Percentiles rank a stretch among this genome's conserved stretches.
These are phyloP conservation scores for Melanargia galathea DNA, from an alignment of 2,888 invertebrate species.

Conservation along the genomic window DNA sequence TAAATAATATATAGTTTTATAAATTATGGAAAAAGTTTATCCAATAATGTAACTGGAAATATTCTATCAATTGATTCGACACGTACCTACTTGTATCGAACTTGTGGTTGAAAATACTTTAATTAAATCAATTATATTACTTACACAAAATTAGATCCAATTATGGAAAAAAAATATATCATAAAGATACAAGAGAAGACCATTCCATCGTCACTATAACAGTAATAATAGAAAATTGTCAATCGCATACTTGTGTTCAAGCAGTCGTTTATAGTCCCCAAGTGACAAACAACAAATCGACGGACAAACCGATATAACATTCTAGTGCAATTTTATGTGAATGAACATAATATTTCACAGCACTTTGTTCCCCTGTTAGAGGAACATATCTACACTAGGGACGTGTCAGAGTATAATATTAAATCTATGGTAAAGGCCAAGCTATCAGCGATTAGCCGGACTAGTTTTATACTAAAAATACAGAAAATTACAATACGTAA, in stretches of 20 bases:
- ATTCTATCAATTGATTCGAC: too few relatives aligned
- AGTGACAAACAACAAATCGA: slow-evolving; percentile 51
- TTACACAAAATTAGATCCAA: background rate
- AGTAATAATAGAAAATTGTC: background rate
- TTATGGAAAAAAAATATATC: background rate
- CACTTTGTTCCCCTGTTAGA: slow-evolving; percentile 61
- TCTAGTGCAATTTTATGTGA: slow-evolving; percentile 42
- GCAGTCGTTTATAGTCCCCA: slow-evolving; percentile 28
- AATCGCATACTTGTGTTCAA: slow-evolving; percentile 14
- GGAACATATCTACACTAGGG: slow-evolving; percentile 61
- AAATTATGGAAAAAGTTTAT: too few relatives aligned
- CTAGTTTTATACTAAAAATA: too few relatives aligned
- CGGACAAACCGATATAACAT: slow-evolving; percentile 44
- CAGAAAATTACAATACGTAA: too few relatives aligned
- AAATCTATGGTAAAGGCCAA: slow-evolving; percentile 48
- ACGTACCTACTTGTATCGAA: too few relatives aligned
- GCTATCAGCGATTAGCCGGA: slow-evolving; percentile 29
- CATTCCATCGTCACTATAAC: background rate
- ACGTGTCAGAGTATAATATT: slow-evolving; percentile 62
- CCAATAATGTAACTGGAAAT: too few relatives aligned
- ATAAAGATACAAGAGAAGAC: slow-evolving; percentile 2
- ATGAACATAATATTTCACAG: slow-evolving; percentile 50
- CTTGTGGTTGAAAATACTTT: background rate
- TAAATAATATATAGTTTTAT: too few relatives aligned
- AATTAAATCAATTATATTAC: background rate